A percentile compares a stretch with the other conserved stretches of the same genome.
These are phyloP conservation scores for Parochlus steinenii DNA, from an alignment of 2,888 invertebrate genomes.

Conservation along the genomic window DNA sequence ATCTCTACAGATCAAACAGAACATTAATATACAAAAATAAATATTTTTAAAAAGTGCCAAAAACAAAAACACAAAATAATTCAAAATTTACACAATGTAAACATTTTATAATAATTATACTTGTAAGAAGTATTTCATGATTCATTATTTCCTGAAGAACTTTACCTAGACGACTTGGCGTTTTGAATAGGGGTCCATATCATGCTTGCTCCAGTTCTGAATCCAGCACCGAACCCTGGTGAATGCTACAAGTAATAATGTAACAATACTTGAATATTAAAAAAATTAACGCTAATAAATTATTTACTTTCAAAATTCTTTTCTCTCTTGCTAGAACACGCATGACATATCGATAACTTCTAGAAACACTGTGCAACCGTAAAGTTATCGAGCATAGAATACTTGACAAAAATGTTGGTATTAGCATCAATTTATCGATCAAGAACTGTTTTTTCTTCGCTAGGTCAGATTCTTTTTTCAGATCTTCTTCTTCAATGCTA, in stretches of 20 bases:
- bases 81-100: background rate
- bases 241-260: conserved; percentile 2
- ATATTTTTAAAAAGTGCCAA: no score
- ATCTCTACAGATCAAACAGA: conserved; percentile 2
- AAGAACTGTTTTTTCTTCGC: conserved; percentile 15
- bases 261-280: background rate
- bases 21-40: no score
- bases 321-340: conserved; percentile 78
- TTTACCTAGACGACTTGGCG: conserved; percentile 7
- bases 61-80: no score
- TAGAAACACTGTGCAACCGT: conserved; percentile 71
- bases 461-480: conserved; percentile 15
- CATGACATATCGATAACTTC: conserved; percentile 90
- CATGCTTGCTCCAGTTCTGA: conserved; percentile 20
- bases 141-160: background rate
- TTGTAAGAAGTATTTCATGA: background rate
- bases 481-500: conserved; percentile 19
- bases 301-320: conserved; percentile 59
- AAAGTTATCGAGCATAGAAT: conserved; percentile 61
- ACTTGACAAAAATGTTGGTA: conserved; percentile 20
- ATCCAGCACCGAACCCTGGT: conserved; percentile 20
- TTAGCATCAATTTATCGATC: conserved; percentile 9
- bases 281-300: background rate
- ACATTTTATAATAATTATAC: background rate
- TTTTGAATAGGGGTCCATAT: conserved; percentile 18